Percentiles rank a stretch among this genome's conserved stretches.
Conservation (phyloP, 2,888 invertebrate genomes). For the Hirtodrosophila cameraria region DNA sequence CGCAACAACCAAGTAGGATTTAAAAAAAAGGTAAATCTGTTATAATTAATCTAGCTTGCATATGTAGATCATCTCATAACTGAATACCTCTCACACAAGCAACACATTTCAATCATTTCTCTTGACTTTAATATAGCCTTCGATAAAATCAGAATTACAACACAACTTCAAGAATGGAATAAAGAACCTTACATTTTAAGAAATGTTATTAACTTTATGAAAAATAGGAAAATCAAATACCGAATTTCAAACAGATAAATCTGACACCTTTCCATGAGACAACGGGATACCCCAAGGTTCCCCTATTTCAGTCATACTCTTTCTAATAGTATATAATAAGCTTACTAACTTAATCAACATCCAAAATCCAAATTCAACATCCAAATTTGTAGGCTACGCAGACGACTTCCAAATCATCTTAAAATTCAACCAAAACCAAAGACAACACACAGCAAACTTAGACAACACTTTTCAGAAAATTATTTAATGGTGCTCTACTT, state of each 20-base stretch:
- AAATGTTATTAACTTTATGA: slow-evolving; percentile 29
- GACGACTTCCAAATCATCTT: slow-evolving; percentile 6
- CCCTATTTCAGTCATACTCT: too few species aligned
- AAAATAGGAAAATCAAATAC: slow-evolving; percentile 23
- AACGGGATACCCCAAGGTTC: slow-evolving; percentile 40
- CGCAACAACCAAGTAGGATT: too few species aligned
- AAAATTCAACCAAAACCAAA: too few species aligned
- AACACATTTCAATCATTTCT: slow-evolving; percentile 6
- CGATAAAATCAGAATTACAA: slow-evolving; percentile 7
- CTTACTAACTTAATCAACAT: too few species aligned
- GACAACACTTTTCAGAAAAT: slow-evolving; percentile 1
- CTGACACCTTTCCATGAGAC: slow-evolving; percentile 6
- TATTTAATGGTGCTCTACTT: too few species aligned
- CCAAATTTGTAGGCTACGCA: slow-evolving; percentile 5
- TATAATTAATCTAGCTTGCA: slow-evolving; percentile 6
- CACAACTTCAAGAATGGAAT: slow-evolving; percentile 13
- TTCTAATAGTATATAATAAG: too few species aligned
- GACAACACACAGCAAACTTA: slow-evolving; percentile 1
- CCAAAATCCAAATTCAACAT: too few species aligned
- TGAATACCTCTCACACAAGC: slow-evolving; percentile 11
- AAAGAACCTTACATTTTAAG: slow-evolving; percentile 10
- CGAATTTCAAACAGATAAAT: slow-evolving; percentile 8
- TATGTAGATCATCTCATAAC: too few species aligned
- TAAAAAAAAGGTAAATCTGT: slow-evolving; percentile 5
- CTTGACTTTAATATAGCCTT: slow-evolving; percentile 5